Evolutionary conservation across 2,888 invertebrate genomes (phyloP).

Genomic region (Coelogynopora nodosa): DNA sequence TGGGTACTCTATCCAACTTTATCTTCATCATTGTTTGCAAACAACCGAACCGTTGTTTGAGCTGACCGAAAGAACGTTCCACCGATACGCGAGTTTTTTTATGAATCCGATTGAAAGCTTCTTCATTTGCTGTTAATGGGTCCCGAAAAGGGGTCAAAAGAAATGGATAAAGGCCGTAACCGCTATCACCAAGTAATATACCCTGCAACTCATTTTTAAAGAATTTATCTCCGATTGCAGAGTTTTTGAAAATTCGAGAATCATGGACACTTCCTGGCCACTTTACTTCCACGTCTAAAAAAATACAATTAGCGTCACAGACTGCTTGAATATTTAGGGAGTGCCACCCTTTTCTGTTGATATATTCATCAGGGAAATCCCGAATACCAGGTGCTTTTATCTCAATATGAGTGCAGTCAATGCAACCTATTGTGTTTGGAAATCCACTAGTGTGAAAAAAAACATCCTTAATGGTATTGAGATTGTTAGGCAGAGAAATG

Average conservation of each 20-base stretch:
- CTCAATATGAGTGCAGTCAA: conserved; percentile 15
- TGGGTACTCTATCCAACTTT: neutral
- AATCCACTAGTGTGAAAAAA: neutral
- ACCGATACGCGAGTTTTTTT: neutral
- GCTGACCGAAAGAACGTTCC: neutral
- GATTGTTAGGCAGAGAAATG: neutral
- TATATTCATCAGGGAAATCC: conserved; percentile 13
- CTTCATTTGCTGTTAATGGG: neutral
- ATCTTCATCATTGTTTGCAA: neutral
- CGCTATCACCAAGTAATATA: conserved; percentile 20
- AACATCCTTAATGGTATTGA: neutral
- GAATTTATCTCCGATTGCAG: neutral
- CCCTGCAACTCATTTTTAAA: neutral
- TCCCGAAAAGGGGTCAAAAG: neutral
- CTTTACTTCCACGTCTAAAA: conserved; percentile 4
- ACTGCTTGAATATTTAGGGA: conserved; percentile 6
- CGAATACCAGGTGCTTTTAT: neutral
- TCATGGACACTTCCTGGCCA: conserved; percentile 32
- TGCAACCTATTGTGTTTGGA: neutral
- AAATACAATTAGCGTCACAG: conserved; percentile 13
- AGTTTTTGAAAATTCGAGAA: neutral
- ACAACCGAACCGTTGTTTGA: conserved; percentile 20
- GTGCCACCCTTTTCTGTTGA: conserved; percentile 14
- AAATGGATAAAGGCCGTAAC: neutral
- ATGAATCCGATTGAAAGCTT: conserved; percentile 4